Percentiles rank a stretch among this genome's conserved stretches.
Evolutionary conservation across 2,113 vertebrate species (phyloP).

Genomic region (Lagopus leucura): DNA sequence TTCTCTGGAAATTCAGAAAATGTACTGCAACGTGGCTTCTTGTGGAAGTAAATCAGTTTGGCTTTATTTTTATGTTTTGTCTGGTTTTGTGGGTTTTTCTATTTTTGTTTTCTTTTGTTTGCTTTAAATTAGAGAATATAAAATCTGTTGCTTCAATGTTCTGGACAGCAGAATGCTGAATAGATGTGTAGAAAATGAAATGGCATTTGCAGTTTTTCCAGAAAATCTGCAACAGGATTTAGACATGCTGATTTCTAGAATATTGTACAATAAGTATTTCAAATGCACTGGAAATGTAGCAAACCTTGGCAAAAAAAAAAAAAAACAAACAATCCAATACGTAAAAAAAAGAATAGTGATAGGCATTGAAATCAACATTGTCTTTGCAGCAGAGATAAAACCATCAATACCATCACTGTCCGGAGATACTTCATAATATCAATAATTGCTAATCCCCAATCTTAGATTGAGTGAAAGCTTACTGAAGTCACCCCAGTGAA

Average conservation of each 20-base stretch:
- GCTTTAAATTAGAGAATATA: not conserved
- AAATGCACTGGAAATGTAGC: not conserved
- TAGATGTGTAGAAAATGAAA: not conserved
- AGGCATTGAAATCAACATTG: not conserved
- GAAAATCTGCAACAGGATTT: slow-evolving; percentile 26
- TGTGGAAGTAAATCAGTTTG: not conserved
- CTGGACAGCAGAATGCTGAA: not conserved
- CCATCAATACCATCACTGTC: not conserved
- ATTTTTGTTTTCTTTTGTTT: too few species aligned
- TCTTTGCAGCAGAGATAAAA: not conserved
- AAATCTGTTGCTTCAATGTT: not conserved
- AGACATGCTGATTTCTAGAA: not conserved
- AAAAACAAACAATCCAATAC: not conserved
- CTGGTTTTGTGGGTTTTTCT: not conserved
- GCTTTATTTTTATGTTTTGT: not conserved
- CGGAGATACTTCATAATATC: not conserved
- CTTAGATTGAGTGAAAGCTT: not conserved
- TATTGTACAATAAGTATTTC: not conserved
- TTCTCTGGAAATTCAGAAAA: not conserved
- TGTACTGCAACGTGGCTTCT: not conserved
- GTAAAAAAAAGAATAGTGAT: not conserved
- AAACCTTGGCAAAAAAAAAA: not conserved
- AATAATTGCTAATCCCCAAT: not conserved
- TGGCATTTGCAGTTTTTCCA: not conserved
- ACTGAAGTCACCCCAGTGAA: not conserved